Base-by-base conservation (phyloP, 2,888 invertebrate genomes). In the Synanthedon formicaeformis region DNA sequence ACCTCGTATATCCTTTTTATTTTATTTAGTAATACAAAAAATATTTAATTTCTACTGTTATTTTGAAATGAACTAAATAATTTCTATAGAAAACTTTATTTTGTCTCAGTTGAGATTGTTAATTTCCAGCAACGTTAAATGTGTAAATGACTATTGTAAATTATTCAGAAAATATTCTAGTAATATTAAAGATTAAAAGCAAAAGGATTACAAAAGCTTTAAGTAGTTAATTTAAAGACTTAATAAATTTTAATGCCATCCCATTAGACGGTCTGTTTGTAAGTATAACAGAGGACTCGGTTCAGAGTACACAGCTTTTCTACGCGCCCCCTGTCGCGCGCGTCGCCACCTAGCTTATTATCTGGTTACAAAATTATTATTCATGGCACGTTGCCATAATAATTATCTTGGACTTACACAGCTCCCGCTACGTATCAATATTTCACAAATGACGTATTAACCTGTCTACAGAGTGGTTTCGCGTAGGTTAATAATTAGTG, bases 311-410 rank as follows among this genome's bases (percentile, higher is more conserved):
- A 48, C 55, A 52, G 50, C 23, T 23, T 23, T 23, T 23, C 23
- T 23, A 23, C 23, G 23, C 52, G 50, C 52, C 41, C 13, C 48
- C 51, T 52, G 49, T 52, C 45, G 48, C 45, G 52, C 54, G 48
- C 50, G 49, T 40, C 51, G 45, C 41, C 51, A n/a, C 51, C 50
- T 53, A 62, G 66, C 67, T 67, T 67, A 66, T 67, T 67, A 64
- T 64, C 60, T 54, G 62, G 57, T 71, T 67, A 71, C 70, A 59
- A 66, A 71, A 74, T 77, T 76, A 75, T 69, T 78, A 81, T 77
- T 76, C 74, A 77, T 67, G 66, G 66, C 73, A 73, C 71, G 73
- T 73, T 64, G 58, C 63, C 57, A 66, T 65, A 70, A 34, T 45
- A 16, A 74, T 75, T 71, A 78, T 73, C 71, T 69, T 58, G 62